Evolutionary conservation across 2,113 vertebrate species (phyloP).

Genomic region (Corynorhinus townsendii): DNA sequence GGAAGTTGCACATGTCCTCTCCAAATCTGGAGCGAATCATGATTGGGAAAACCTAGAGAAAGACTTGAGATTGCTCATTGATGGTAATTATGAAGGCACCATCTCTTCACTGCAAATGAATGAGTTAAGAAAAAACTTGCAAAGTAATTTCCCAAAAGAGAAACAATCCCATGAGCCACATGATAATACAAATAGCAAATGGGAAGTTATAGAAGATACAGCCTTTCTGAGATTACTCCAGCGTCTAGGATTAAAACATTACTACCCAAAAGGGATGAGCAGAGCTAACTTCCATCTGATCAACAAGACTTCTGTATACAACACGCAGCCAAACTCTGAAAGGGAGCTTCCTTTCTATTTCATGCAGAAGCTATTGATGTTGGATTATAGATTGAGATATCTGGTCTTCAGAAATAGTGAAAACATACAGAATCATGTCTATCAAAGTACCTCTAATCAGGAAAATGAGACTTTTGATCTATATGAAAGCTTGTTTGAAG

Average conservation of each 20-base stretch:
- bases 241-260: constrained; percentile 54
- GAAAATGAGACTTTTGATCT: constrained; percentile 9
- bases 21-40: not conserved
- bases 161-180: not conserved
- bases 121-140: constrained; percentile 38
- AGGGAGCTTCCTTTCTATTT: constrained; percentile 74
- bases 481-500: constrained; percentile 52
- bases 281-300: constrained; percentile 74
- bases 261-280: constrained; percentile 61
- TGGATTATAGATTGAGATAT: constrained; percentile 76
- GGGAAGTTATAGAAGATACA: not conserved
- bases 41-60: constrained; percentile 66
- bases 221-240: constrained; percentile 38
- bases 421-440: not conserved
- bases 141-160: constrained; percentile 34
- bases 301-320: constrained; percentile 45
- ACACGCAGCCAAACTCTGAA: constrained; percentile 64
- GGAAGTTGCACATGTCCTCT: constrained; percentile 55
- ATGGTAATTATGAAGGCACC: not conserved
- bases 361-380: constrained; percentile 69
- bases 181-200: not conserved
- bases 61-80: constrained; percentile 54
- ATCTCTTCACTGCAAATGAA: not conserved
- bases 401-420: constrained; percentile 54
- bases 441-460: not conserved